Percentiles rank a stretch among this genome's conserved stretches.
phyloP scores from a whole-genome alignment of 2,797 vertebrate genomes.

The Glossophaga mutica region DNA sequence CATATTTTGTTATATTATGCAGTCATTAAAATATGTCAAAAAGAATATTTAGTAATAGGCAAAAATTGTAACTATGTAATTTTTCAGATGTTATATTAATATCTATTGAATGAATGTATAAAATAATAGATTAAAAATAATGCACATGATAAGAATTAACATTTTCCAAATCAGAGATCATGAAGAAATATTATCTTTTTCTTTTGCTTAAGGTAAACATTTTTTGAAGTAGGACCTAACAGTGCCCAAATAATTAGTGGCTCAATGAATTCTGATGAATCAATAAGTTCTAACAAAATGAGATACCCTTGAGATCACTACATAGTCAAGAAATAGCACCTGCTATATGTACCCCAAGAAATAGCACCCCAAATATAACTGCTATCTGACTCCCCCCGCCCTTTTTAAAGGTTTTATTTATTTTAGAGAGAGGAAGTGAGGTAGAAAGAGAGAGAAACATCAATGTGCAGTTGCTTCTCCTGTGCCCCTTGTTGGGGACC shows the following conservation, averaged over 20 bases:
- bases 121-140: conserved; percentile 34
- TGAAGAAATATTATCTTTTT: background rate
- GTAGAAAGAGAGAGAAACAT: no score
- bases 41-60: conserved; percentile 48
- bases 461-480: no score
- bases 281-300: background rate
- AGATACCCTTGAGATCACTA: background rate
- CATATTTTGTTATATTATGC: conserved; percentile 36
- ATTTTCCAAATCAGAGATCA: background rate
- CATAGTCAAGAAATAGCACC: background rate
- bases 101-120: conserved; percentile 9
- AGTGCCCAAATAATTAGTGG: background rate
- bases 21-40: conserved; percentile 49
- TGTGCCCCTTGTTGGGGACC: no score
- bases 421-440: no score
- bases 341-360: no score
- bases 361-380: background rate
- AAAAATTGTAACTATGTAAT: background rate
- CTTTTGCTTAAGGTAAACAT: background rate
- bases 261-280: background rate
- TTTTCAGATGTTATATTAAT: conserved; percentile 35
- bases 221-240: background rate
- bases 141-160: background rate
- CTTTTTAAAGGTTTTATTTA: no score
- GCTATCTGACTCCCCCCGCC: background rate